Evolutionary conservation across 2,113 vertebrate species (phyloP).

Genomic region (Percopsis transmontana): DNA sequence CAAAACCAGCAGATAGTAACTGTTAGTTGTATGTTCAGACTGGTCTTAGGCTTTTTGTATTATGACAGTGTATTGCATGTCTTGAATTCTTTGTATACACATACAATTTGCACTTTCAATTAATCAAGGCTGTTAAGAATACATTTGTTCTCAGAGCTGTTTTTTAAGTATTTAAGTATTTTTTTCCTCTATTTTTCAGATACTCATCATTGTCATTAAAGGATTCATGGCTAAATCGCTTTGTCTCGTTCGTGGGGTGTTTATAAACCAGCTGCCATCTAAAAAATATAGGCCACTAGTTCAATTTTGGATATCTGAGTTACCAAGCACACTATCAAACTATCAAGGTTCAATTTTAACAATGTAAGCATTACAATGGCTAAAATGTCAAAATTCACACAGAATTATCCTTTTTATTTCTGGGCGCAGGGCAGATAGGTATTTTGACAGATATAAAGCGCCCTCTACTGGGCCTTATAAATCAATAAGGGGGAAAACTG

Average conservation of each 20-base stretch:
- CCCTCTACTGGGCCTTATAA: too few relatives aligned
- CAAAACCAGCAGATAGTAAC: slow-evolving; percentile 53
- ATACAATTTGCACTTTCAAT: slow-evolving; percentile 45
- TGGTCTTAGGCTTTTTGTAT: slow-evolving; percentile 44
- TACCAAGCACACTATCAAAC: too few relatives aligned
- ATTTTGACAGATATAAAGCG: too few relatives aligned
- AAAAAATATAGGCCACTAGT: not conserved
- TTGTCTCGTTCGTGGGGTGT: slow-evolving; percentile 21
- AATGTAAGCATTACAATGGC: too few relatives aligned
- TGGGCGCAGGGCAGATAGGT: too few relatives aligned
- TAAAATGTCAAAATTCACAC: too few relatives aligned
- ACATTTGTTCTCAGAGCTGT: slow-evolving; percentile 48
- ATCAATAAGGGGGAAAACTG: too few relatives aligned
- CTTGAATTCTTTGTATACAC: slow-evolving; percentile 50
- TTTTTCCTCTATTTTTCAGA: slow-evolving; percentile 60
- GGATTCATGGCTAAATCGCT: slow-evolving; percentile 42
- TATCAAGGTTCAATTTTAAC: too few relatives aligned
- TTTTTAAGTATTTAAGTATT: slow-evolving; percentile 39
- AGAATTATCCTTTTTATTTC: too few relatives aligned
- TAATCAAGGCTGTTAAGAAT: slow-evolving; percentile 41
- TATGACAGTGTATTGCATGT: slow-evolving; percentile 65
- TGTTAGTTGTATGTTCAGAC: slow-evolving; percentile 48
- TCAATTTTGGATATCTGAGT: too few relatives aligned
- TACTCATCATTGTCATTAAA: slow-evolving; percentile 71
- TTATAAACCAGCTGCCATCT: not conserved